Percentiles rank a stretch among this genome's conserved stretches.
Evolutionary conservation across 2,888 invertebrate genomes (phyloP).

Genomic region (Rhodophaea formosa): DNA sequence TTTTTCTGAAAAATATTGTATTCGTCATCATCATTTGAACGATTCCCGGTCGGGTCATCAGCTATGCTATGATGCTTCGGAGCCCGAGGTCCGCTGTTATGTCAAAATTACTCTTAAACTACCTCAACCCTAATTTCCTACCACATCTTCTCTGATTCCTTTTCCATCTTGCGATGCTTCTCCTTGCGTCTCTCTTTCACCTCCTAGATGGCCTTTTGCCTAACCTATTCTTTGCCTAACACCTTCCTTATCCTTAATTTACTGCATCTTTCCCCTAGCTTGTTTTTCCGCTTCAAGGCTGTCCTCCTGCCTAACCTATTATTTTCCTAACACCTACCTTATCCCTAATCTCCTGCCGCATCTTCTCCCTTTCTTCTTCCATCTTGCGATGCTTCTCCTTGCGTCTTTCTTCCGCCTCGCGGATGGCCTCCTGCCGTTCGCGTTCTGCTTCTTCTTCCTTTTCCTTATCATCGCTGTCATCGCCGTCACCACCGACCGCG

Average conservation of each 20-base stretch:
- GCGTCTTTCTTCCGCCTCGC: conserved; percentile 98
- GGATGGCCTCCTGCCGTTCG: conserved; percentile 98
- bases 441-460: conserved; percentile 99
- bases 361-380: conserved; percentile 99
- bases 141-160: conserved; percentile 99
- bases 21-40: too few relatives aligned
- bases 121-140: conserved; percentile 99
- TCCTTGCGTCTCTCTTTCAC: conserved; percentile 99
- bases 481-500: conserved; percentile 93
- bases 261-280: too few relatives aligned
- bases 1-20: too few relatives aligned
- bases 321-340: conserved; percentile 90
- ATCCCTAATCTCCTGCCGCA: conserved; percentile 99
- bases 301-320: too few relatives aligned
- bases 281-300: too few relatives aligned
- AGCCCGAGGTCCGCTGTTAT: too few relatives aligned
- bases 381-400: conserved; percentile 99
- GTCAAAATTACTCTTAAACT: too few relatives aligned
- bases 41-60: too few relatives aligned
- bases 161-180: conserved; percentile 99
- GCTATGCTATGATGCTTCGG: too few relatives aligned
- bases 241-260: too few relatives aligned
- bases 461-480: conserved; percentile 97
- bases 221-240: too few relatives aligned
- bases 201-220: conserved; percentile 98